Evolutionary conservation across 2,113 vertebrate species (phyloP).

Genomic region (Sterna hirundo): DNA sequence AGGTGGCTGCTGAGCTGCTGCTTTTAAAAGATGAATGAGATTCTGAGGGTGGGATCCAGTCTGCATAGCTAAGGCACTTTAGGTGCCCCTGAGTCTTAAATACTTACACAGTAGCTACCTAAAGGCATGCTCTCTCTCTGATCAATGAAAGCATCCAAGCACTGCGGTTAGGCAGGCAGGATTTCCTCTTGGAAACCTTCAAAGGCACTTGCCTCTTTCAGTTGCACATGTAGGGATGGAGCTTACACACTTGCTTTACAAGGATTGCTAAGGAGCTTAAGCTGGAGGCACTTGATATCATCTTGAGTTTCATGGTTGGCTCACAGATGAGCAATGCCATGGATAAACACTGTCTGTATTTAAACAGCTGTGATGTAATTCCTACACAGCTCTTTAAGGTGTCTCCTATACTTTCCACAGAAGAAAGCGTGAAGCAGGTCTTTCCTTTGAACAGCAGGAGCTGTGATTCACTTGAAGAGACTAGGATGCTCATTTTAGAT

Average conservation of each 20-base stretch:
- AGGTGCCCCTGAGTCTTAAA: background rate
- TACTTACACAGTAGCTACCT: background rate
- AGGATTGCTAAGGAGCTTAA: background rate
- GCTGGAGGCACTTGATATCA: background rate
- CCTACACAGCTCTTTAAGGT: background rate
- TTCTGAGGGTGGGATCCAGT: background rate
- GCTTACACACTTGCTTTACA: background rate
- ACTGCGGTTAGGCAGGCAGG: background rate
- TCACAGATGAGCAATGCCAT: background rate
- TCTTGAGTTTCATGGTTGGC: background rate
- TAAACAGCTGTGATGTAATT: background rate
- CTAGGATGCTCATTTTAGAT: background rate
- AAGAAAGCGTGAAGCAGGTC: background rate
- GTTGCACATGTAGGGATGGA: background rate
- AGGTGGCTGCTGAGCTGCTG: background rate
- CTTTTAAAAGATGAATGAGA: background rate
- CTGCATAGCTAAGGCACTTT: background rate
- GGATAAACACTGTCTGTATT: background rate
- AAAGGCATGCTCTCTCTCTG: background rate
- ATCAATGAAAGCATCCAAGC: background rate
- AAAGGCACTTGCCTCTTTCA: background rate
- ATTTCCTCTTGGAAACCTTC: background rate
- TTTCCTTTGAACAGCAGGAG: background rate
- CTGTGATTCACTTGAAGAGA: background rate
- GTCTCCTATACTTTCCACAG: background rate